Evolutionary conservation across 2,113 vertebrate species (phyloP).

Genomic region (Callipepla californica): DNA sequence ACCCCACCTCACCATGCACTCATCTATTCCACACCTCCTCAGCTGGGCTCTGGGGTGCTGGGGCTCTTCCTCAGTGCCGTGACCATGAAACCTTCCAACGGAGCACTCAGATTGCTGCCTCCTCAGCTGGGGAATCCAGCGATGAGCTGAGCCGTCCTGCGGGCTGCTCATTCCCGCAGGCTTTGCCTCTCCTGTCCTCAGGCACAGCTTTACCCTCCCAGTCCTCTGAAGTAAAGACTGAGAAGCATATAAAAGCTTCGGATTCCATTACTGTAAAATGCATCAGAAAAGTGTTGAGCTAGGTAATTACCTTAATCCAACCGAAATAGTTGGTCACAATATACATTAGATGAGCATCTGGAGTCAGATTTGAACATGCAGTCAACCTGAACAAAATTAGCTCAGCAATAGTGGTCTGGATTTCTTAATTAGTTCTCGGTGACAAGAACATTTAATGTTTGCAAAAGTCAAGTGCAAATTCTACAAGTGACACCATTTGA

Average conservation of each 20-base stretch:
- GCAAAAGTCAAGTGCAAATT: conserved; percentile 74
- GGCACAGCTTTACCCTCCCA: conserved; percentile 43
- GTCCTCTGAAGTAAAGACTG: conserved; percentile 18
- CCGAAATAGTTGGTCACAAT: conserved; percentile 68
- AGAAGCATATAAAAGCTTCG: conserved; percentile 65
- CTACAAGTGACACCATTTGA: conserved; percentile 67
- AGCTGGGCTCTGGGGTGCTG: no score
- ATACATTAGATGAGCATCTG: conserved; percentile 75
- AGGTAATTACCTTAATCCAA: conserved; percentile 78
- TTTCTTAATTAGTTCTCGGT: conserved; percentile 83
- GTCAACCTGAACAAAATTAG: conserved; percentile 83
- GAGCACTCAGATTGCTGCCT: background rate
- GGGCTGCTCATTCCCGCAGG: background rate
- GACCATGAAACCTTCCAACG: background rate
- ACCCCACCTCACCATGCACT: no score
- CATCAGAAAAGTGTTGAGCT: conserved; percentile 72
- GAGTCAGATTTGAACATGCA: conserved; percentile 78
- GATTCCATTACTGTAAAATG: conserved; percentile 69
- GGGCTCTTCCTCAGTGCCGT: background rate
- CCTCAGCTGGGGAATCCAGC: background rate
- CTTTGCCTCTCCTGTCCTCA: conserved; percentile 17
- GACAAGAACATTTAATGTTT: conserved; percentile 73
- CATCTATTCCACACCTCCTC: no score
- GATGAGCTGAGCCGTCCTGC: background rate
- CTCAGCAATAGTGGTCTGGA: conserved; percentile 67